Conservation (phyloP, 2,113 vertebrate genomes). For the Chaetorhynchus papuensis region DNA sequence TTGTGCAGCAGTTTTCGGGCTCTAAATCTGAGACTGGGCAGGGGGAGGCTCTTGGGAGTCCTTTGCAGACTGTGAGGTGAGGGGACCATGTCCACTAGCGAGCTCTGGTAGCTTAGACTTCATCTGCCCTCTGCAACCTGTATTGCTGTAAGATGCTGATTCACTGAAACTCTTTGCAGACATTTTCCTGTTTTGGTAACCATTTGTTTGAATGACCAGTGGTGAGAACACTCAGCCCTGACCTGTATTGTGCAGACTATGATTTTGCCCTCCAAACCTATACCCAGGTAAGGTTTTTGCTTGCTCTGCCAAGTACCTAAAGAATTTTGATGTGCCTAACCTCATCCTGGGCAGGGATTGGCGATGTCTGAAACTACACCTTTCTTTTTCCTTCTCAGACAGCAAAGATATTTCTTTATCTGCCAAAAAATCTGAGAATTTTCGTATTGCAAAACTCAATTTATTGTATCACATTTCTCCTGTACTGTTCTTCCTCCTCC, state of each 20-base stretch:
- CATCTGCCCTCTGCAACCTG: not conserved
- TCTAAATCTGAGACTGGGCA: not conserved
- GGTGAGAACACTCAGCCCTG: not conserved
- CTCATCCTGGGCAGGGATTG: not conserved
- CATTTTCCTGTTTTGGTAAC: not conserved
- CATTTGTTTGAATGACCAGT: not conserved
- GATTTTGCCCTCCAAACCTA: not conserved
- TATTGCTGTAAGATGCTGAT: not conserved
- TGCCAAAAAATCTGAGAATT: not conserved
- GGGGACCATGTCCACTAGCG: rapidly evolving
- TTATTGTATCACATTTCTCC: not conserved
- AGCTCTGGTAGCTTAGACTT: not conserved
- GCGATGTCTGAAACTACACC: not conserved
- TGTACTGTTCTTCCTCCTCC: not conserved
- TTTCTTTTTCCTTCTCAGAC: not conserved
- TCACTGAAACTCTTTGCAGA: not conserved
- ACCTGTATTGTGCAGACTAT: not conserved
- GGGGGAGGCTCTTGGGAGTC: not conserved
- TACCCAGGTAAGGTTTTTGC: not conserved
- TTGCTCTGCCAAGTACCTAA: not conserved
- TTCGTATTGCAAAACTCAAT: not conserved
- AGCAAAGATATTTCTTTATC: not conserved
- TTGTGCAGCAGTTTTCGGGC: not conserved
- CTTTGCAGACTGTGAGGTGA: not conserved
- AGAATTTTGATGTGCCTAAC: not conserved